Evolutionary conservation across 2,888 invertebrate genomes (phyloP).

Genomic region (Serripes groenlandicus): DNA sequence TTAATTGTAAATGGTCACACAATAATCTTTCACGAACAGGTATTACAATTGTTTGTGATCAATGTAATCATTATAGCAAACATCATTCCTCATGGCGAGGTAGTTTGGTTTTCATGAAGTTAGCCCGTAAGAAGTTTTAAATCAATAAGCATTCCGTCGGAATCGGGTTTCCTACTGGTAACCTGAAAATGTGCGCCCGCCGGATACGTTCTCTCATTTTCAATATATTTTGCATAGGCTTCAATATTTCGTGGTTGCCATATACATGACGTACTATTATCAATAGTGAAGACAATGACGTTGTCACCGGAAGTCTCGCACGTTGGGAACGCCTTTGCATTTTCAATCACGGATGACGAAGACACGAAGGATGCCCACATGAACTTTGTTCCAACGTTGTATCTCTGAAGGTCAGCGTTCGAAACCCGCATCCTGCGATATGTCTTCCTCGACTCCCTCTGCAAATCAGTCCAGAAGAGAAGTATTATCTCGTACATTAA

Average conservation of each 20-base stretch:
- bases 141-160: too few species aligned
- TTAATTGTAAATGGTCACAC: too few species aligned
- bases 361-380: constrained; percentile 67
- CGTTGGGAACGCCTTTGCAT: constrained; percentile 63
- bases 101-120: too few species aligned
- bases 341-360: constrained; percentile 42
- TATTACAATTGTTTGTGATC: too few species aligned
- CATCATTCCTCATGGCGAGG: too few species aligned
- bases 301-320: constrained; percentile 36
- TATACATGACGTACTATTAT: constrained; percentile 42
- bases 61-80: too few species aligned
- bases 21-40: too few species aligned
- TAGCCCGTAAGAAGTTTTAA: too few species aligned
- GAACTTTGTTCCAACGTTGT: constrained; percentile 55
- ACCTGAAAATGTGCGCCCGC: constrained; percentile 61
- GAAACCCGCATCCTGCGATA: constrained; percentile 59
- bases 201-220: constrained; percentile 67
- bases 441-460: constrained; percentile 43
- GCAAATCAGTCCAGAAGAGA: constrained; percentile 57
- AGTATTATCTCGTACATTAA: constrained; percentile 64
- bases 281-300: constrained; percentile 52
- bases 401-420: constrained; percentile 39
- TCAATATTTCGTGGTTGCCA: constrained; percentile 67
- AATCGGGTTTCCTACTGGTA: constrained; percentile 18
- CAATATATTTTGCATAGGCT: constrained; percentile 52